phyloP scores from a whole-genome alignment of 2,797 vertebrate species.

The Bryconaethiops microstoma region DNA sequence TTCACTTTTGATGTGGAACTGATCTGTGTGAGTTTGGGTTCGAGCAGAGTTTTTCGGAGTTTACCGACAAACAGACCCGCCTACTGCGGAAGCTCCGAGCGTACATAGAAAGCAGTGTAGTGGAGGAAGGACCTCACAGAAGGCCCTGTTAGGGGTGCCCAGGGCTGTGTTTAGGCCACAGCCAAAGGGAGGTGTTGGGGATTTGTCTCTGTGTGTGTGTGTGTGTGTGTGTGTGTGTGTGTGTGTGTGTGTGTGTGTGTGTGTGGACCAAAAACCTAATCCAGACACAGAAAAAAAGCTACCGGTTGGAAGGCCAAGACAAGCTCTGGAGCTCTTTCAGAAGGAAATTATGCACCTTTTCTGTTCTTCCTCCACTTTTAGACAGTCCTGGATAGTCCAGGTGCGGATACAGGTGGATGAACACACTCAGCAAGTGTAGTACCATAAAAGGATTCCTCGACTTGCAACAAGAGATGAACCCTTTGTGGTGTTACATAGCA shows the following conservation, averaged over 20 bases:
- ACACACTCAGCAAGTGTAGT: not conserved
- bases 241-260: not conserved
- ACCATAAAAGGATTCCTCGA: too few relatives aligned
- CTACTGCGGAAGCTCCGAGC: not conserved
- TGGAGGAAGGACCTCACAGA: constrained; percentile 27
- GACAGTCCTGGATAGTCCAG: not conserved
- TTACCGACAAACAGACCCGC: not conserved
- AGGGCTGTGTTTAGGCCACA: constrained; percentile 1
- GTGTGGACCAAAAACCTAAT: constrained; percentile 28
- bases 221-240: too few relatives aligned
- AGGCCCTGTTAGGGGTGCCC: too few relatives aligned
- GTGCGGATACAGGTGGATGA: not conserved
- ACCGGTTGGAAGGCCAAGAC: constrained; percentile 33
- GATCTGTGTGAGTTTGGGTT: too few relatives aligned
- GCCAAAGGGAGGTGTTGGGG: not conserved
- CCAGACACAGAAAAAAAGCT: constrained; percentile 40
- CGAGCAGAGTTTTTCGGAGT: not conserved
- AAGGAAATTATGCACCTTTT: constrained; percentile 37
- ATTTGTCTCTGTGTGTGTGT: too few relatives aligned
- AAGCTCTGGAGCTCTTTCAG: constrained; percentile 26
- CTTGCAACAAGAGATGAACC: too few relatives aligned
- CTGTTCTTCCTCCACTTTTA: constrained; percentile 42
- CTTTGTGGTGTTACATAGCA: too few relatives aligned
- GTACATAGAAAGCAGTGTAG: not conserved
- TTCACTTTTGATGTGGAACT: constrained; percentile 8